These are phyloP conservation scores for Adrianichthys oophorus DNA, from an alignment of 2,797 vertebrate genomes.

Conservation along the genomic window DNA sequence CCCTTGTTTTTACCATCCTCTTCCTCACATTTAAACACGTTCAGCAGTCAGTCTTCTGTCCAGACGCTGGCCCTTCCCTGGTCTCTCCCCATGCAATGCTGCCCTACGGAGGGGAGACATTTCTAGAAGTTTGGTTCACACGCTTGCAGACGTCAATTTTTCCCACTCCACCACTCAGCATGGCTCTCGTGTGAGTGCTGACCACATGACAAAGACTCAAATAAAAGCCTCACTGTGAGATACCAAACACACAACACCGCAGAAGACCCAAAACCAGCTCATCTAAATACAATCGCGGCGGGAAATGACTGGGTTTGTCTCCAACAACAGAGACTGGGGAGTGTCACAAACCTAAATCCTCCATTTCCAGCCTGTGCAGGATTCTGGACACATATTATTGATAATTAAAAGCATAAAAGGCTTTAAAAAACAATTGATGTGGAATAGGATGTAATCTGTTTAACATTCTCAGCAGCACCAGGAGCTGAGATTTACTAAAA, in stretches of 20 bases:
- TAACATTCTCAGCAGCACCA: slow-evolving; percentile 22
- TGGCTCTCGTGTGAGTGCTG: slow-evolving; percentile 60
- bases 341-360: slow-evolving; percentile 43
- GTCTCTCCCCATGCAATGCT: slow-evolving; percentile 55
- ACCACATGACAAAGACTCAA: slow-evolving; percentile 69
- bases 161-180: slow-evolving; percentile 24
- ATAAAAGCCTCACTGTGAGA: slow-evolving; percentile 57
- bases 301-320: slow-evolving; percentile 38
- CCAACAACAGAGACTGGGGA: slow-evolving; percentile 38
- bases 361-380: slow-evolving; percentile 4
- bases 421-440: slow-evolving; percentile 38
- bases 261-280: slow-evolving; percentile 53
- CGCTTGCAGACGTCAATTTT: slow-evolving; percentile 15
- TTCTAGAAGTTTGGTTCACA: slow-evolving; percentile 43
- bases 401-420: neutral
- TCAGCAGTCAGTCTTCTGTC: slow-evolving; percentile 46
- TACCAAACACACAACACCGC: slow-evolving; percentile 57
- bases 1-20: slow-evolving; percentile 55
- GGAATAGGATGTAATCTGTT: slow-evolving; percentile 33
- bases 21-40: slow-evolving; percentile 66
- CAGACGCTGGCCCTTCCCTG: slow-evolving; percentile 48
- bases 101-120: slow-evolving; percentile 13
- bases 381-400: neutral
- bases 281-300: slow-evolving; percentile 58
- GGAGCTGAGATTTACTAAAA: slow-evolving; percentile 16